Evolutionary conservation across 2,888 invertebrate genomes (phyloP).

Genomic region (Conistra vaccinii): DNA sequence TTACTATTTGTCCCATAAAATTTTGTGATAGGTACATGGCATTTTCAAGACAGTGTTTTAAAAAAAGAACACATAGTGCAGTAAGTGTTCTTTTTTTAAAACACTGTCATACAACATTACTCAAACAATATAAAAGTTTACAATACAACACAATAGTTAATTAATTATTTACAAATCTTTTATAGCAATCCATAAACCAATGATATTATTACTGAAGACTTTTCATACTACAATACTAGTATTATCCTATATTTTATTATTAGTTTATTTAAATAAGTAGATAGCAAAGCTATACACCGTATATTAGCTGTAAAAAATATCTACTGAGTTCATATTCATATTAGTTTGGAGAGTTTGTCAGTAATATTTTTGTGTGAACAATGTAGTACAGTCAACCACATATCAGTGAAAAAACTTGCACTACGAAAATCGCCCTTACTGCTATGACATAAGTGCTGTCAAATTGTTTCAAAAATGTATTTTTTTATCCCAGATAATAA

Average conservation of each 20-base stretch:
- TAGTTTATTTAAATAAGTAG: slow-evolving; percentile 1
- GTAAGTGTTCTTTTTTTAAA: background rate
- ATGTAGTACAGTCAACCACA: background rate
- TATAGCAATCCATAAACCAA: background rate
- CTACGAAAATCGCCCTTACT: background rate
- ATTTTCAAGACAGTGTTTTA: background rate
- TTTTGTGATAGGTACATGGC: background rate
- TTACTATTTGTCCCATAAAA: background rate
- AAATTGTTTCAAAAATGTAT: no score
- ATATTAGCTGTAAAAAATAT: background rate
- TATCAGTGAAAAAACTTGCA: background rate
- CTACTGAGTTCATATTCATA: background rate
- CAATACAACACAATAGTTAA: background rate
- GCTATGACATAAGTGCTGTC: background rate
- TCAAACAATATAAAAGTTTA: background rate
- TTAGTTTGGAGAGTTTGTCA: background rate
- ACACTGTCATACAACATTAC: background rate
- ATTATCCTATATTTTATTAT: background rate
- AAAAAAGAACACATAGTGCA: background rate
- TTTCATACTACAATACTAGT: background rate
- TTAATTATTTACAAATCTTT: background rate
- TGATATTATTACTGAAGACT: background rate
- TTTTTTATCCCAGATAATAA: no score
- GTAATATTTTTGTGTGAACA: background rate
- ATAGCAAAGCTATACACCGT: accelerated